Percentiles rank a stretch among this genome's conserved stretches.
Conservation (phyloP, 2,888 invertebrate species). For the Callyntrura guangdongensis region DNA sequence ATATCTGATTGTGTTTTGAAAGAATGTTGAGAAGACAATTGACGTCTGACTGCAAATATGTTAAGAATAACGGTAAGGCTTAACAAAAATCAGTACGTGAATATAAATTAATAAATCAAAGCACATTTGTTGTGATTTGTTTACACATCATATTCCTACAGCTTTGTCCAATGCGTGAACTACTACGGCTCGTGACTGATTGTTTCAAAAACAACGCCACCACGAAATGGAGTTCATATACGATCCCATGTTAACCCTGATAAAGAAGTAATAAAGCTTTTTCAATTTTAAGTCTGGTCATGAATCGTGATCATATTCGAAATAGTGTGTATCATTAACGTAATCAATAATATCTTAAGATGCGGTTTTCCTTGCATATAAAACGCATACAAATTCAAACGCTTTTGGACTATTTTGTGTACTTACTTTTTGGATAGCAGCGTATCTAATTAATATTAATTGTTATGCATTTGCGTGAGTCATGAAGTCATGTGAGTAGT, state of each 20-base stretch:
- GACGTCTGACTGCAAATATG: background rate
- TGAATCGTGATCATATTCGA: constrained; percentile 1
- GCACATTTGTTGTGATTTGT: too few relatives aligned
- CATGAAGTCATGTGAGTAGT: background rate
- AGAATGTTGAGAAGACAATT: constrained; percentile 10
- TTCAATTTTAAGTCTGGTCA: constrained; percentile 51
- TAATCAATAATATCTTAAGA: background rate
- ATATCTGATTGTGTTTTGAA: constrained; percentile 43
- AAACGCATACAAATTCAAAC: constrained; percentile 26
- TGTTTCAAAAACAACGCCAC: too few relatives aligned
- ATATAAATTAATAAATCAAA: too few relatives aligned
- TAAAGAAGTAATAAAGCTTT: constrained; percentile 52
- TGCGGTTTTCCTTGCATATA: constrained; percentile 34
- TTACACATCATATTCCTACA: background rate
- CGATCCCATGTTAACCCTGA: constrained; percentile 67
- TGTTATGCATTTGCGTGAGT: background rate
- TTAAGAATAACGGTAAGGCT: background rate
- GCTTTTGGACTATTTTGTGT: constrained; percentile 24
- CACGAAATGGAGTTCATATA: constrained; percentile 21
- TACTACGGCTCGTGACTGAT: too few relatives aligned
- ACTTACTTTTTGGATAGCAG: constrained; percentile 7
- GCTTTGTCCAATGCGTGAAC: background rate
- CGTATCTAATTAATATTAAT: background rate
- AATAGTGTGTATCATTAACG: background rate
- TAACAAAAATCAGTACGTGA: background rate